Conservation (phyloP, 2,113 vertebrate species). For the Tamias sibiricus region DNA sequence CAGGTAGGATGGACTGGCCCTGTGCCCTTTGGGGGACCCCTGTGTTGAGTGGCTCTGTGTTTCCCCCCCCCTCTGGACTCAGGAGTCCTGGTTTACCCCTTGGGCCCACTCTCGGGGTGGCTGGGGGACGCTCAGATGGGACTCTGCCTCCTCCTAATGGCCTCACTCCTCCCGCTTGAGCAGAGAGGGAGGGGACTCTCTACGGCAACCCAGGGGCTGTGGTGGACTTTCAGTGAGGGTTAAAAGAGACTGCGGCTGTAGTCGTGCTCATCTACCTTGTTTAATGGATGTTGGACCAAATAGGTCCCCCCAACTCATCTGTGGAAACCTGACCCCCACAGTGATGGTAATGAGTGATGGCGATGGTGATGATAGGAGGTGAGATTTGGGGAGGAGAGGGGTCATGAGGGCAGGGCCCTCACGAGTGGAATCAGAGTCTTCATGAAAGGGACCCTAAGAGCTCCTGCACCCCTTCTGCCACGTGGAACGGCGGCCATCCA, state of each 20-base stretch:
- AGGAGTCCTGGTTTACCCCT: too few species aligned
- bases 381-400: not conserved
- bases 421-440: not conserved
- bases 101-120: not conserved
- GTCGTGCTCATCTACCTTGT: not conserved
- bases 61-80: not conserved
- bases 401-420: not conserved
- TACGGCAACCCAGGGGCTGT: fast-evolving
- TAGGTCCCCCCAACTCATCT: too few species aligned
- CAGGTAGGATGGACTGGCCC: not conserved
- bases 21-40: fast-evolving
- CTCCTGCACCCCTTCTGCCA: not conserved
- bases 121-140: not conserved
- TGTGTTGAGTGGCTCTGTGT: not conserved
- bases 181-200: not conserved
- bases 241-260: not conserved
- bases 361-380: too few species aligned
- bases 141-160: not conserved
- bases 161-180: not conserved
- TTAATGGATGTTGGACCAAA: not conserved
- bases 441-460: not conserved
- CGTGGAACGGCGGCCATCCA: not conserved
- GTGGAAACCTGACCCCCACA: not conserved
- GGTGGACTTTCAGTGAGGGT: not conserved
- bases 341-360: not conserved